These are phyloP conservation scores for Lindbergichthys nudifrons DNA, from an alignment of 2,797 vertebrate genomes.

Conservation along the genomic window DNA sequence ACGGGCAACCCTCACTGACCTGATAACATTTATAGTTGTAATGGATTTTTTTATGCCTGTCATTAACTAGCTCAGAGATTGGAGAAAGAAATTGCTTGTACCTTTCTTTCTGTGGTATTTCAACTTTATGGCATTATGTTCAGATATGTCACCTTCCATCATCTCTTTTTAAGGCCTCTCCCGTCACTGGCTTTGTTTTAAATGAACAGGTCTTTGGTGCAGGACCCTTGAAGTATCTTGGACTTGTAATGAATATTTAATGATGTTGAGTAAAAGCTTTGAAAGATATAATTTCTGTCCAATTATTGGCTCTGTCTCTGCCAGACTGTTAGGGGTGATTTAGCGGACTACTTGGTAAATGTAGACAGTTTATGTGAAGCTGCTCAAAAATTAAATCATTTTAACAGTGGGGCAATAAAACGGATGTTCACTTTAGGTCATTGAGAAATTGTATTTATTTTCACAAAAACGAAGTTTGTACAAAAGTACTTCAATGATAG, in stretches of 20 bases:
- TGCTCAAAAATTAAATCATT: slow-evolving; percentile 69
- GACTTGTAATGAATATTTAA: slow-evolving; percentile 79
- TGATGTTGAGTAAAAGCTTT: slow-evolving; percentile 79
- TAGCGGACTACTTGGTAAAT: slow-evolving; percentile 74
- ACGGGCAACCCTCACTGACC: slow-evolving; percentile 82
- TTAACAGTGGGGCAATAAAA: slow-evolving; percentile 56
- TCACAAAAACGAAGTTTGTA: slow-evolving; percentile 73
- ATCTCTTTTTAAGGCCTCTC: slow-evolving; percentile 82
- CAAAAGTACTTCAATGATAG: slow-evolving; percentile 75
- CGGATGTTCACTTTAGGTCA: slow-evolving; percentile 49
- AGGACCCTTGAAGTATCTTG: slow-evolving; percentile 62
- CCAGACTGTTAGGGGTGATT: slow-evolving; percentile 73
- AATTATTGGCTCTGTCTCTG: slow-evolving; percentile 77
- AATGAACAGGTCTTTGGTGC: slow-evolving; percentile 75
- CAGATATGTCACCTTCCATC: slow-evolving; percentile 84
- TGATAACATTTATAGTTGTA: slow-evolving; percentile 91
- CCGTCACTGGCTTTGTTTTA: slow-evolving; percentile 75
- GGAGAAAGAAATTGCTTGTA: slow-evolving; percentile 82
- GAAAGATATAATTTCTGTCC: slow-evolving; percentile 77
- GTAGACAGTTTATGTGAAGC: slow-evolving; percentile 76
- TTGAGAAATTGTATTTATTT: slow-evolving; percentile 64
- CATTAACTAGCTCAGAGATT: slow-evolving; percentile 86
- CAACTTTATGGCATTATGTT: slow-evolving; percentile 88
- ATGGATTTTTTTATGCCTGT: slow-evolving; percentile 89
- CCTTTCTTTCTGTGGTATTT: slow-evolving; percentile 86